These are phyloP conservation scores for Scaptomyza caliginosa DNA, from an alignment of 2,888 invertebrate genomes.

Conservation along the genomic window DNA sequence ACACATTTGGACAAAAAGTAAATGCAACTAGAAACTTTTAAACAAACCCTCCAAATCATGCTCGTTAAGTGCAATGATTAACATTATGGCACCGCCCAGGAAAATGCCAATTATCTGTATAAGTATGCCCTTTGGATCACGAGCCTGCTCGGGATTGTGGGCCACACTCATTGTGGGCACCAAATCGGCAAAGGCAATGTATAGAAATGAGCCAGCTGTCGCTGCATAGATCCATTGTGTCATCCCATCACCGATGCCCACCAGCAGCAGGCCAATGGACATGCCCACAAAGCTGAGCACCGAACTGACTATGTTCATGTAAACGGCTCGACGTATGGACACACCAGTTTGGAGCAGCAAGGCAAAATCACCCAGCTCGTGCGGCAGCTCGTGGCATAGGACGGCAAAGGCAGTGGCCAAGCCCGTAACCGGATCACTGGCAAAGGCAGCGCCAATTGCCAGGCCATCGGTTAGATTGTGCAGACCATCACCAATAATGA, in stretches of 20 bases:
- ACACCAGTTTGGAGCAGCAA: conserved; percentile 91
- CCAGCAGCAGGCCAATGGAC: conserved; percentile 88
- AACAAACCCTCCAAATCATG: conserved; percentile 81
- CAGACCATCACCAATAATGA: conserved; percentile 91
- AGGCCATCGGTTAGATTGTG: conserved; percentile 92
- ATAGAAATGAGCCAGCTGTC: conserved; percentile 92
- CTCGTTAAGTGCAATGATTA: conserved; percentile 90
- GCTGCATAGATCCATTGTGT: conserved; percentile 91
- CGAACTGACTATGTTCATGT: conserved; percentile 90
- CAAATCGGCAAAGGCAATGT: conserved; percentile 92
- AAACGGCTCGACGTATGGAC: conserved; percentile 88
- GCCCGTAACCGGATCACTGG: conserved; percentile 89
- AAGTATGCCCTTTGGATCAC: conserved; percentile 85
- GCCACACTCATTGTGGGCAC: conserved; percentile 87
- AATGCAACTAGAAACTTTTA: conserved; percentile 21
- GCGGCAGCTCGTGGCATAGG: conserved; percentile 92
- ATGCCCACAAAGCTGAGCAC: conserved; percentile 90
- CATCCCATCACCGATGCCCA: conserved; percentile 88
- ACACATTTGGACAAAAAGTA: neutral
- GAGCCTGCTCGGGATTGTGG: conserved; percentile 85
- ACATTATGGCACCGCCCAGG: conserved; percentile 89
- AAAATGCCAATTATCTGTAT: conserved; percentile 88
- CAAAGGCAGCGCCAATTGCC: conserved; percentile 92
- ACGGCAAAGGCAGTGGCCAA: conserved; percentile 91
- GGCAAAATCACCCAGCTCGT: conserved; percentile 93